Evolutionary conservation across 2,797 vertebrate species (phyloP).

Genomic region (Cryptoprocta ferox): DNA sequence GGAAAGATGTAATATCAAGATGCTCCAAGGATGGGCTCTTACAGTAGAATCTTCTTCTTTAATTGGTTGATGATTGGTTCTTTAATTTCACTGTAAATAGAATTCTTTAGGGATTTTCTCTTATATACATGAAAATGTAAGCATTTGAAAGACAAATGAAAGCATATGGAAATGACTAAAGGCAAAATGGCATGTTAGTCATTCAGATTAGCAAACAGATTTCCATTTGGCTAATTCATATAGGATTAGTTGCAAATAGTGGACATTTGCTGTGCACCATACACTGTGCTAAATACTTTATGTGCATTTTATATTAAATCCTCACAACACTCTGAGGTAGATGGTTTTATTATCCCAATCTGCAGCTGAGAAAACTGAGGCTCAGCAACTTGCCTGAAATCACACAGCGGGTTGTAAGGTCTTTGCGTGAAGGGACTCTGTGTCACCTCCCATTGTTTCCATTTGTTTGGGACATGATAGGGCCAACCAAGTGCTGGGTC

Average conservation of each 20-base stretch:
- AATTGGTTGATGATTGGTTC: not conserved
- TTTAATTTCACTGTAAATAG: not conserved
- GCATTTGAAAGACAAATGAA: slow-evolving; percentile 15
- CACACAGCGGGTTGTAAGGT: not conserved
- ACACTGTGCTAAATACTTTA: not conserved
- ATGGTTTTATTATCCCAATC: not conserved
- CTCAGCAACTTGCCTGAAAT: not conserved
- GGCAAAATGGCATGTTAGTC: not conserved
- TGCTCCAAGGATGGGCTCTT: not conserved
- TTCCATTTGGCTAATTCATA: not conserved
- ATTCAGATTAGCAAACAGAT: not conserved
- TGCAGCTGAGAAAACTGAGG: not conserved
- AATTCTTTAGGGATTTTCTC: not conserved
- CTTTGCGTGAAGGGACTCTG: no score
- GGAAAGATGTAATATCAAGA: not conserved
- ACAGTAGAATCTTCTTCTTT: not conserved
- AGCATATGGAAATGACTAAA: not conserved
- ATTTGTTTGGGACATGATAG: not conserved
- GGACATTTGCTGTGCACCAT: not conserved
- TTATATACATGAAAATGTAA: not conserved
- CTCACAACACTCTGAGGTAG: not conserved
- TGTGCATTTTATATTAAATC: not conserved
- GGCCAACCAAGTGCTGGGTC: no score
- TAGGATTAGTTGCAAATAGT: not conserved
- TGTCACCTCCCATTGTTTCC: no score